These are phyloP conservation scores for Agriotes lineatus DNA, from an alignment of 2,888 invertebrate species.

Conservation along the genomic window DNA sequence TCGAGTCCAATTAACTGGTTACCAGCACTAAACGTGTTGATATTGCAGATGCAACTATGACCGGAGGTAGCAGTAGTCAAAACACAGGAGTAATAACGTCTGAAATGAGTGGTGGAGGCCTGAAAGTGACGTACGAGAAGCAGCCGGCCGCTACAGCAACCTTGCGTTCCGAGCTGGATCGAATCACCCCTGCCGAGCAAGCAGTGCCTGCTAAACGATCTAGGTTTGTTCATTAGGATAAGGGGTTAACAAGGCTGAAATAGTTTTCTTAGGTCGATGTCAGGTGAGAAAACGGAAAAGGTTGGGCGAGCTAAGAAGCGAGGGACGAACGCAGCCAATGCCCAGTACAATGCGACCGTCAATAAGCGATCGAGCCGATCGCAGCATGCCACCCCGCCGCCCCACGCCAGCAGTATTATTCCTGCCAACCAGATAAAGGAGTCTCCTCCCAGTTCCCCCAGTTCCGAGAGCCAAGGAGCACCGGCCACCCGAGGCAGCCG, in stretches of 20 bases:
- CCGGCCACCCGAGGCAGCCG: conserved; percentile 54
- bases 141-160: conserved; percentile 63
- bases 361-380: conserved; percentile 50
- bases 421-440: conserved; percentile 73
- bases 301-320: conserved; percentile 56
- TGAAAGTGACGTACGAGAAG: conserved; percentile 71
- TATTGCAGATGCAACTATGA: conserved; percentile 51
- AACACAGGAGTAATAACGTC: conserved; percentile 56
- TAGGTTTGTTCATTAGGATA: conserved; percentile 62
- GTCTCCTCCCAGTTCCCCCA: conserved; percentile 85
- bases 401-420: conserved; percentile 36
- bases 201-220: conserved; percentile 70
- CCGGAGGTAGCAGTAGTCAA: conserved; percentile 55
- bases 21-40: neutral
- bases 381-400: conserved; percentile 47
- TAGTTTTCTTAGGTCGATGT: conserved; percentile 67
- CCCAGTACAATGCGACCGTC: conserved; percentile 29
- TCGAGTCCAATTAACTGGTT: too few species aligned
- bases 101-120: conserved; percentile 67
- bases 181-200: conserved; percentile 63
- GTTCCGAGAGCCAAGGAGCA: conserved; percentile 72
- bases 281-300: conserved; percentile 66
- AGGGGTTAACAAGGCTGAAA: conserved; percentile 51
- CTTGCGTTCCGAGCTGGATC: conserved; percentile 63
- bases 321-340: conserved; percentile 42